A percentile compares a stretch with the other conserved stretches of the same genome.
These are phyloP conservation scores for Sciaenops ocellatus DNA, from an alignment of 2,797 vertebrate genomes.

Conservation along the genomic window DNA sequence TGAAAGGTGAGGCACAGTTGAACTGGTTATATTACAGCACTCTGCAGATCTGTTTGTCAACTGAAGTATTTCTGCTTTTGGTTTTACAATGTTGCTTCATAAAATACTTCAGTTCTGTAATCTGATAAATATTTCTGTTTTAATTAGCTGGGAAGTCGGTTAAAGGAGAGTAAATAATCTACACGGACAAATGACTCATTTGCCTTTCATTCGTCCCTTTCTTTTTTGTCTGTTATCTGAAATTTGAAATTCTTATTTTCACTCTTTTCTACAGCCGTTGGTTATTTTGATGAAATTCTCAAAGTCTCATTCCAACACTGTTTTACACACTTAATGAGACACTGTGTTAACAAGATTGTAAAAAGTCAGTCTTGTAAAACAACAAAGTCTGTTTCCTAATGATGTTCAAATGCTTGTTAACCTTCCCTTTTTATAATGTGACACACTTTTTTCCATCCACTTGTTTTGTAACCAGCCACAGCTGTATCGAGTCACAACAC, in stretches of 20 bases:
- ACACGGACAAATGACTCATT: not conserved
- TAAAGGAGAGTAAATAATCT: not conserved
- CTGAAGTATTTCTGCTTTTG: not conserved
- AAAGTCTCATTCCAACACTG: not conserved
- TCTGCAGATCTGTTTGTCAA: conserved; percentile 2
- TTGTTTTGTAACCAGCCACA: conserved; percentile 29
- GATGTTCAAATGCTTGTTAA: conserved; percentile 64
- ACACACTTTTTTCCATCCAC: conserved; percentile 45
- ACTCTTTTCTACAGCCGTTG: not conserved
- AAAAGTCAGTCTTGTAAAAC: conserved; percentile 70
- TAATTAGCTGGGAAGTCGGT: not conserved
- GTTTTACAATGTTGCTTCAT: not conserved
- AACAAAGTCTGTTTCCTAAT: conserved; percentile 54
- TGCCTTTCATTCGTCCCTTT: not conserved
- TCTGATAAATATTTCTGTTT: not conserved
- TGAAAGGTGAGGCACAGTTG: conserved; percentile 57
- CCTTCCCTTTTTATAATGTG: conserved; percentile 47
- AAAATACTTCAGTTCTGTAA: not conserved
- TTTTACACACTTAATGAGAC: conserved; percentile 39
- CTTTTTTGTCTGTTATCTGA: no score
- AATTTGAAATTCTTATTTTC: not conserved
- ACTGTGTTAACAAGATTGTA: conserved; percentile 66
- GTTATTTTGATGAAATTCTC: not conserved
- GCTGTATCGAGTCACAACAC: conserved; percentile 6
- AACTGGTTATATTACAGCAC: conserved; percentile 22